These are phyloP conservation scores for Hydrolagus affinis DNA, from an alignment of 2,113 vertebrate species.

Conservation along the genomic window DNA sequence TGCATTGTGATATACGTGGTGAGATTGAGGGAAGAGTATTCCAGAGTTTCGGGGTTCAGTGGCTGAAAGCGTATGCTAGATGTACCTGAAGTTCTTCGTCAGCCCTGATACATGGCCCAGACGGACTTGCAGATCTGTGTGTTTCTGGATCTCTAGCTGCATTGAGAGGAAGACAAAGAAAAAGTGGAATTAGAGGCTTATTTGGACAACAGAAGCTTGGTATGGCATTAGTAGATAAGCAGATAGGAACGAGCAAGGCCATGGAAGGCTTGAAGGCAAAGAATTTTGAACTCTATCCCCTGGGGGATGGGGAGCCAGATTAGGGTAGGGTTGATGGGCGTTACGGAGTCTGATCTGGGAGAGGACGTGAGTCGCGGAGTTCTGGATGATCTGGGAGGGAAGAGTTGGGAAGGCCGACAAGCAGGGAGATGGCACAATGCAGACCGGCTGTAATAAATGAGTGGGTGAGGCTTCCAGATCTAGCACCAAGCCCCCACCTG, in stretches of 20 bases:
- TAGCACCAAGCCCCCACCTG: constrained; percentile 49
- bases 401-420: too few species aligned
- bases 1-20: neutral
- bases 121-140: constrained; percentile 47
- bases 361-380: too few species aligned
- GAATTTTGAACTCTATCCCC: too few species aligned
- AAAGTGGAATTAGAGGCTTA: constrained; percentile 33
- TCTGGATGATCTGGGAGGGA: too few species aligned
- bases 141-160: constrained; percentile 43
- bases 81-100: constrained; percentile 52
- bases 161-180: constrained; percentile 33
- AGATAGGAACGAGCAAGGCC: neutral
- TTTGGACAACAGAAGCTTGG: constrained; percentile 46
- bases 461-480: neutral
- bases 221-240: neutral
- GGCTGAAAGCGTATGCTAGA: too few species aligned
- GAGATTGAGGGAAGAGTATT: too few species aligned
- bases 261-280: neutral
- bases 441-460: too few species aligned
- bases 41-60: too few species aligned
- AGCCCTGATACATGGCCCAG: neutral
- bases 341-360: too few species aligned
- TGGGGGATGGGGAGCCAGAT: too few species aligned
- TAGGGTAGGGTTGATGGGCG: too few species aligned
- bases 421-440: too few species aligned